phyloP scores from a whole-genome alignment of 2,888 invertebrate genomes.

The Diploptera punctata region DNA sequence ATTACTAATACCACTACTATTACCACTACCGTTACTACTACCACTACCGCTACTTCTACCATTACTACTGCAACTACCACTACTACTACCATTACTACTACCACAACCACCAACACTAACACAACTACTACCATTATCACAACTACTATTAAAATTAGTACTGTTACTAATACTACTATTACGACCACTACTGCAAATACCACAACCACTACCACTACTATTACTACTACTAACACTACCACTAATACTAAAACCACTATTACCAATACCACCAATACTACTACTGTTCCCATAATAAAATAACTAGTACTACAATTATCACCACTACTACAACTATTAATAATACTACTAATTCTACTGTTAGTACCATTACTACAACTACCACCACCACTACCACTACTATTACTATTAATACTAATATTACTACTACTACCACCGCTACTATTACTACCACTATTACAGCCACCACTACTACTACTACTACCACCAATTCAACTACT shows the following conservation, averaged over 20 bases:
- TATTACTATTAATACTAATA: too few relatives aligned
- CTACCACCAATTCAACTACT: too few relatives aligned
- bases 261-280: neutral
- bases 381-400: neutral
- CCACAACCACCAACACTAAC: neutral
- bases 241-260: neutral
- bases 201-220: neutral
- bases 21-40: neutral
- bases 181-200: neutral
- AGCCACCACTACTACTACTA: neutral
- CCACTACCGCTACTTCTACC: neutral
- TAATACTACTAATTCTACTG: neutral
- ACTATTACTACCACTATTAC: neutral
- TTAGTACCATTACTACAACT: neutral
- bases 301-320: neutral
- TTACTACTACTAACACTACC: neutral
- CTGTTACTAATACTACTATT: neutral
- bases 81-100: neutral
- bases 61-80: neutral
- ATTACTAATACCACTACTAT: too few relatives aligned
- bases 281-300: neutral
- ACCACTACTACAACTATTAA: neutral
- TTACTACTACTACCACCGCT: neutral
- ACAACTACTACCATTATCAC: neutral
- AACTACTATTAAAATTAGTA: neutral